Evolutionary conservation across 2,888 invertebrate genomes (phyloP).

Genomic region (Oscheius sp.): DNA sequence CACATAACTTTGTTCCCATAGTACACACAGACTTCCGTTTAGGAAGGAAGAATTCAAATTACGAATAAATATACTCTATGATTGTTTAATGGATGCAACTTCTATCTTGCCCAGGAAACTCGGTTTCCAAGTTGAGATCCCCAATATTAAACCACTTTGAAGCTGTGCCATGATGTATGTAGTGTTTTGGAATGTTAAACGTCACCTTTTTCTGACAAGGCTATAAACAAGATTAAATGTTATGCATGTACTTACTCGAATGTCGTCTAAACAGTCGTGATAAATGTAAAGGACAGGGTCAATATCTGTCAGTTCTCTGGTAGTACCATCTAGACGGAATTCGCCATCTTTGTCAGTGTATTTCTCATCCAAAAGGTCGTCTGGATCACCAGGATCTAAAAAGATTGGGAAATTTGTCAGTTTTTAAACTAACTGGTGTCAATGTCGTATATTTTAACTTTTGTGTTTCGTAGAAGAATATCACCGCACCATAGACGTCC

Average conservation of each 20-base stretch:
- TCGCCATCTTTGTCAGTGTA: constrained; percentile 55
- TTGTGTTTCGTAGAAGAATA: constrained; percentile 51
- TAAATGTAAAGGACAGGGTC: constrained; percentile 60
- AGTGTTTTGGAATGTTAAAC: constrained; percentile 51
- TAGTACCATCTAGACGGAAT: constrained; percentile 49
- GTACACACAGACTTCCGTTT: constrained; percentile 12
- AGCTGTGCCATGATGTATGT: constrained; percentile 52
- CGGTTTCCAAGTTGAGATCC: constrained; percentile 46
- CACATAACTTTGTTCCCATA: neutral
- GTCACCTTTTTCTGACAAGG: constrained; percentile 58
- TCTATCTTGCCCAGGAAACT: constrained; percentile 49
- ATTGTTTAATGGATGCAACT: constrained; percentile 53
- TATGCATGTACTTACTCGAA: constrained; percentile 42
- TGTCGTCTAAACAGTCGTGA: constrained; percentile 63
- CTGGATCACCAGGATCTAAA: constrained; percentile 58
- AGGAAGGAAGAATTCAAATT: constrained; percentile 3
- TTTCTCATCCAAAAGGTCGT: constrained; percentile 58
- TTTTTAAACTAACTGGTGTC: constrained; percentile 50
- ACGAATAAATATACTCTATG: constrained; percentile 1
- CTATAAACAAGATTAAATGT: constrained; percentile 34
- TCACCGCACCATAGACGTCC: constrained; percentile 52
- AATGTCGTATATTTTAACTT: constrained; percentile 58
- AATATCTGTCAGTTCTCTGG: constrained; percentile 57
- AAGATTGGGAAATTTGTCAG: neutral
- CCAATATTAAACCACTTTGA: constrained; percentile 54